Percentiles rank a stretch among this genome's conserved stretches.
These are phyloP conservation scores for Grammomys surdaster DNA, from an alignment of 2,113 vertebrate genomes.

Conservation along the genomic window DNA sequence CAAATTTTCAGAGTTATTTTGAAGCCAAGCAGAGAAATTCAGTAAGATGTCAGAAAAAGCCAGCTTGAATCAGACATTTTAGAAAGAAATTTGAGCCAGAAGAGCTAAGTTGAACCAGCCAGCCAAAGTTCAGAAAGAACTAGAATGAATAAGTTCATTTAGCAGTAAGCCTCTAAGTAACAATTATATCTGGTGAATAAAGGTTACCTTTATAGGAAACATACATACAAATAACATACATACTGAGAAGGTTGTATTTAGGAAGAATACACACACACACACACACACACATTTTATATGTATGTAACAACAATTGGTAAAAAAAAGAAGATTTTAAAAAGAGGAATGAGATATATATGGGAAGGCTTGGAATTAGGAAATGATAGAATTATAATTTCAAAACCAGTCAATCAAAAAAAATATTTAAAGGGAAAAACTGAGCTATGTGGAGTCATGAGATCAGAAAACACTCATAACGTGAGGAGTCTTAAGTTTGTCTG, in stretches of 20 bases:
- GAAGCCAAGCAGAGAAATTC: too few species aligned
- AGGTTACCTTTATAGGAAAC: neutral
- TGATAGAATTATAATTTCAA: neutral
- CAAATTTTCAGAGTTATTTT: too few species aligned
- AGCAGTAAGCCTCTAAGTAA: too few species aligned
- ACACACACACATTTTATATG: neutral
- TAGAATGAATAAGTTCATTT: too few species aligned
- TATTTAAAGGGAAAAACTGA: neutral
- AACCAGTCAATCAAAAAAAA: neutral
- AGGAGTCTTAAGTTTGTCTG: neutral
- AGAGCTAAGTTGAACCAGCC: too few species aligned
- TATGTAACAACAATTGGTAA: neutral
- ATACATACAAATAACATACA: neutral
- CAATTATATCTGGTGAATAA: too few species aligned
- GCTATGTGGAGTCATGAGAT: rapidly evolving
- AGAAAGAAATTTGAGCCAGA: too few species aligned
- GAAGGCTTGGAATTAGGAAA: neutral
- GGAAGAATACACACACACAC: neutral
- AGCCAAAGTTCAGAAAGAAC: too few species aligned
- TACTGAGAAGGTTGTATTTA: neutral
- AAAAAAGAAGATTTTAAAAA: neutral
- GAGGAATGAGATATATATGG: neutral
- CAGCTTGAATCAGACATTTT: too few species aligned
- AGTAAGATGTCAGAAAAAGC: too few species aligned
- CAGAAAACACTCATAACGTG: neutral